Conservation (phyloP, 2,113 vertebrate genomes). For the Alethe diademata region DNA sequence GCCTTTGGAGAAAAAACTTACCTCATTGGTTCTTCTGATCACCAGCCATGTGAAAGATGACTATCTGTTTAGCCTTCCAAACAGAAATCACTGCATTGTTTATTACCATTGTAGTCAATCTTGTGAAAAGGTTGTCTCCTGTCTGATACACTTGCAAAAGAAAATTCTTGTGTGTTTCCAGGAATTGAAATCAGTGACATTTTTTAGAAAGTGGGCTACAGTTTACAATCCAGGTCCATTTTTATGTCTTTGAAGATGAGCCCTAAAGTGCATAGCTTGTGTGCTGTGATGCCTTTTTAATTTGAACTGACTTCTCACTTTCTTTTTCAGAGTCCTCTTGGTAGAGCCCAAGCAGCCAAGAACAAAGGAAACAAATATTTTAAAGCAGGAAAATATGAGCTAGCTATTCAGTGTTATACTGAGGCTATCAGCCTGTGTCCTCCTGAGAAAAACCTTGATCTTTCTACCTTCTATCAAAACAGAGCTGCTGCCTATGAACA, state of each 20-base stretch:
- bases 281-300: neutral
- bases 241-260: neutral
- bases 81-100: neutral
- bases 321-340: slow-evolving; percentile 86
- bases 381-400: slow-evolving; percentile 95
- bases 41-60: neutral
- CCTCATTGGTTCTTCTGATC: neutral
- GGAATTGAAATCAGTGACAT: neutral
- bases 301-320: neutral
- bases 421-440: slow-evolving; percentile 94
- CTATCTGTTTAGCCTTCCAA: neutral
- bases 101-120: neutral
- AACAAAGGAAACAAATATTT: slow-evolving; percentile 99
- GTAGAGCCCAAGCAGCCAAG: slow-evolving; percentile 93
- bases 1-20: neutral
- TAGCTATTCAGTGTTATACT: slow-evolving; percentile 96
- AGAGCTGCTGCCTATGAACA: slow-evolving; percentile 97
- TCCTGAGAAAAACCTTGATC: slow-evolving; percentile 87
- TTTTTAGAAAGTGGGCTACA: neutral
- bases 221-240: neutral
- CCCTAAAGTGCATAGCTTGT: neutral
- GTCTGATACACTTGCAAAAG: neutral
- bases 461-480: slow-evolving; percentile 98
- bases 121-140: neutral
- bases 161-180: neutral